Evolutionary conservation across 1,140 invertebrate species (phyloP), one percentile per base, ranked within the genome.

Genomic region (Temnothorax longispinosus): DNA sequence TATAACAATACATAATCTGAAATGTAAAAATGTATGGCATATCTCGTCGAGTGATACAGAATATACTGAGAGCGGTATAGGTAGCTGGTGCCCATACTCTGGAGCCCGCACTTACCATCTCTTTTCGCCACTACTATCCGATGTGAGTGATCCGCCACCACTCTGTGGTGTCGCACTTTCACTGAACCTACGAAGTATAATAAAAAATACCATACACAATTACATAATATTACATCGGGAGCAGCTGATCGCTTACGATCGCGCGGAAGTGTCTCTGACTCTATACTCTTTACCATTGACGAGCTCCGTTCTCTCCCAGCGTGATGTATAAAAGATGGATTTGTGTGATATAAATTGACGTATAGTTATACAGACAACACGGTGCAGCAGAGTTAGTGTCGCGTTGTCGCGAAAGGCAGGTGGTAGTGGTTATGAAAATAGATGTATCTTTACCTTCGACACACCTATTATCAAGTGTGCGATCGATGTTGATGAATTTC

Each of bases 151-250:
- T 88, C 94, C 94, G 87, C 92, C 94, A 94, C 93, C 94, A 94
- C 94, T 94, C 92, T 95, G 94, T 93, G 94, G 93, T 93, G 93
- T 95, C 94, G 94, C 94, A 90, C 93, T 94, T 94, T 94, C 93
- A 95, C 94, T 95, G 94, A 95, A 95, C 94, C 94, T 95, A 95
- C 93, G 94, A 94, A 95, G 94, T 94, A 94, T 91, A 93, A 94
- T 90, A 85, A 84, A 27, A 81, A 92, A 94, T 91, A 94, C 93
- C 93, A 92, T 94, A 93, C 92, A 94, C 92, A 93, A 94, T 94
- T 92, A 94, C 81, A 32, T 85, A 77, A 75, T 75, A 58, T 58
- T 58, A 91, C 60, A 74, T 88, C 64, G 76, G 88, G 71, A 67
- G 47, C 69, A 75, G 84, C 80, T 90, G 82, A 56, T 89, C 56